A percentile compares a stretch with the other conserved stretches of the same genome.
These are phyloP conservation scores for Noctua pronuba DNA, from an alignment of 2,888 invertebrate species.

Conservation along the genomic window DNA sequence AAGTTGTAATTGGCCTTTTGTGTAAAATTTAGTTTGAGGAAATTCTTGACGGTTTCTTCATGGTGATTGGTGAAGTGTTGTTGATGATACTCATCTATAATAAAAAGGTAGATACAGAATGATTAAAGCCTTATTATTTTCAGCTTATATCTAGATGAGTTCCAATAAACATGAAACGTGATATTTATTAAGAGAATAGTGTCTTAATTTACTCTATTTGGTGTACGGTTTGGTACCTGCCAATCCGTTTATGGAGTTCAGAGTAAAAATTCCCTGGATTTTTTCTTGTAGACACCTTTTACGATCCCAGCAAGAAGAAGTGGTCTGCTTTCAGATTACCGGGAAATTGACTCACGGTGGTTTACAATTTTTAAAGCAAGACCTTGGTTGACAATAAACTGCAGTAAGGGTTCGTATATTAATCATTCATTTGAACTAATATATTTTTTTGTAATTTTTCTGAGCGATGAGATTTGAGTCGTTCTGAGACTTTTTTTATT, in stretches of 20 bases:
- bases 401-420: neutral
- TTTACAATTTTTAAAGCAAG: slow-evolving; percentile 1
- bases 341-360: slow-evolving; percentile 2
- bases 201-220: neutral
- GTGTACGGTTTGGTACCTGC: neutral
- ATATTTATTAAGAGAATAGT: neutral
- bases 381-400: neutral
- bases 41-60: neutral
- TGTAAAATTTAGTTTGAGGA: neutral
- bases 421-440: neutral
- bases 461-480: neutral
- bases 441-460: neutral
- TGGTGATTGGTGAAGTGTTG: neutral
- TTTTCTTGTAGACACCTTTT: slow-evolving; percentile 9
- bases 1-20: slow-evolving; percentile 33
- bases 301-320: neutral
- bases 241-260: neutral
- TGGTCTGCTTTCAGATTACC: neutral
- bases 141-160: neutral
- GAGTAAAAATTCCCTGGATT: neutral
- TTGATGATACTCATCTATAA: neutral
- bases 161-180: neutral
- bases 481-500: slow-evolving; percentile 1
- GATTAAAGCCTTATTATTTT: neutral
- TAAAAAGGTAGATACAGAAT: neutral